Base-by-base conservation (phyloP, 2,113 vertebrate genomes). In the Dicaeum eximium region DNA sequence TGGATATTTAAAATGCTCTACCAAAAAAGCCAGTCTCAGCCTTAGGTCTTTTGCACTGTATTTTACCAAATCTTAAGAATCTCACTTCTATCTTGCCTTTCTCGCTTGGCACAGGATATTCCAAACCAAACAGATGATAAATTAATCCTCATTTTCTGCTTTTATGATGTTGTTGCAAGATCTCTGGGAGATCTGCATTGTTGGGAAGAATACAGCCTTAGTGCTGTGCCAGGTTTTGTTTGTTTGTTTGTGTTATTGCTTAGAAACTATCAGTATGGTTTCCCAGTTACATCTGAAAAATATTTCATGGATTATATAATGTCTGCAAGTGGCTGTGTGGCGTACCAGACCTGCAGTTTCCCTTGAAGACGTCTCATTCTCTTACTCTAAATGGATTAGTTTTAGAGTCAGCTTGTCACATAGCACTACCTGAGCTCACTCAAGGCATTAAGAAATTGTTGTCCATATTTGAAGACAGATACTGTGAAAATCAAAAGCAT, bases 181-280 rank as follows among this genome's bases (percentile, higher is more conserved):
- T 91, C 47, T 66, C 50, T 85, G 58, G 71, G 81, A 90, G 45
- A 70, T 89, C 21, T 70, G 48, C 19, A 21, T 14, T 89, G 24
- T 28, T 87, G 70, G 77, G 67, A 92, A 88, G 78, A 75, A 50
- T 31, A 58, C 53, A 62, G 22, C 54, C 85, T 51, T 79, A 51
- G 64, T 50, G 24, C 51, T 35, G 14, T 90, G 80, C 86, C 60
- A 64, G 53, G 38, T n/a, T 67, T 73, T 84, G 51, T 93, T 94
- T 94, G 69, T 83, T 92, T 82, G 69, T 51, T 74, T 89, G 18
- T 69, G 25, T 75, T 92, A 89, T 33, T 91, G 84, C 87, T 87
- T 74, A 90, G 93, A 61, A 95, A 91, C 70, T 89, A 89, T 87
- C 80, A 47, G 75, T 87, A 50, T 89, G 53, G 47, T 89, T 93